Evolutionary conservation across 53 echinoderm and acorn worm species (phyloP), one percentile per base, ranked within the genome.

Genomic region (Arbacia lixula): DNA sequence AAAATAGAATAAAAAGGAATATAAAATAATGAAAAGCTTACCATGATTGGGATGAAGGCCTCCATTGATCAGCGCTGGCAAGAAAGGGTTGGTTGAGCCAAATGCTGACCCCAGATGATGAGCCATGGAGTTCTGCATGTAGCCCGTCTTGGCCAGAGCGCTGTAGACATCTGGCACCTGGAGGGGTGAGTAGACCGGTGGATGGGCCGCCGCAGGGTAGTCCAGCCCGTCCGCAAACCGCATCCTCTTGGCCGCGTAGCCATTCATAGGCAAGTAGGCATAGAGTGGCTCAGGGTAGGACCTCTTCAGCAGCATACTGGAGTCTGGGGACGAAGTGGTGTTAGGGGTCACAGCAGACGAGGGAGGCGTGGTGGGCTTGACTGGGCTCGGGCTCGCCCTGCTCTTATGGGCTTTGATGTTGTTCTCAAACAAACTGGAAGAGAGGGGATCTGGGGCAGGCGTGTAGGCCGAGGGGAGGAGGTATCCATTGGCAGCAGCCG

Each of bases 361-460:
- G 74, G 53, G 74, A 10, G 46, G 46, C 3, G 60, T 38, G 77
- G 58, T 77, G 5, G 71, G 19, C 40, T 71, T 71, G 29, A 40
- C 25, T 9, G 84, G 68, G 69, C 22, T 68, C 34, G 55, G 55
- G 54, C 68, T 69, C 12, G 68, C 53, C 27, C 36, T 54, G 39
- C 38, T 86, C 28, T 41, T 53, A 41, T 94, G 99, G 12, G 92
- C 89, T 85, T 94, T 94, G 41, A 99, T 85, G 46, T 72, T 94
- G 72, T 92, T 99, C 32, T 99, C 99, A 54, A 92, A 83, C 35
- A 90, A 81, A 14, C 92, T 63, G 34, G 91, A 80, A 21, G 92
- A 68, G 29, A 78, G 57, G 11, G 85, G 51, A 25, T 85, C 85
- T 1, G 72, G 27, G 20, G 81, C 53, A 53, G 91, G 91, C 26